A percentile compares a stretch with the other conserved stretches of the same genome.
Evolutionary conservation across 2,888 invertebrate species (phyloP).

Genomic region (Hartigia nigra): DNA sequence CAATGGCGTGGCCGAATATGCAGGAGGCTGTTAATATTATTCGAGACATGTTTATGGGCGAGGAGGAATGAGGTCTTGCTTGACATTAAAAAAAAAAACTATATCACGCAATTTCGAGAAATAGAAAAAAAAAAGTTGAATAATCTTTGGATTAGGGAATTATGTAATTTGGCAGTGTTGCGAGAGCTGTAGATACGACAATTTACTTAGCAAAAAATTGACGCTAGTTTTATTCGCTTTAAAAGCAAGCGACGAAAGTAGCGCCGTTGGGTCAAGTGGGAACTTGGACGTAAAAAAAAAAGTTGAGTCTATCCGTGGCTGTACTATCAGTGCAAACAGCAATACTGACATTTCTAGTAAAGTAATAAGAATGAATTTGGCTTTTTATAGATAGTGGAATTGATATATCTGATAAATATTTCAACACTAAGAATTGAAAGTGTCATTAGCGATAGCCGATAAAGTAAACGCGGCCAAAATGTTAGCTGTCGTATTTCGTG

Average conservation of each 20-base stretch:
- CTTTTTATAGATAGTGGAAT: not conserved
- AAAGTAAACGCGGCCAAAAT: slow-evolving; percentile 59
- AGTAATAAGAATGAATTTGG: not conserved
- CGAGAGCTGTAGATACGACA: not conserved
- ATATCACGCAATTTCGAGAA: not conserved
- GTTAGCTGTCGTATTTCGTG: slow-evolving; percentile 74
- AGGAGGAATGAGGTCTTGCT: slow-evolving; percentile 28
- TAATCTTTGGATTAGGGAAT: not conserved
- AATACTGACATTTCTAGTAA: not conserved
- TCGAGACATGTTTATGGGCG: slow-evolving; percentile 60
- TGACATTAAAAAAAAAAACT: too few relatives aligned
- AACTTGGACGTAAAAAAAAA: not conserved
- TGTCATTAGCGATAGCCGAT: not conserved
- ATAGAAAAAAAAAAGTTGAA: not conserved
- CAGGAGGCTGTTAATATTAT: slow-evolving; percentile 69
- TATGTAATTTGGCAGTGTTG: not conserved
- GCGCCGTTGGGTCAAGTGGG: not conserved
- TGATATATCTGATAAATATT: not conserved
- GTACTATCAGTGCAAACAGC: not conserved
- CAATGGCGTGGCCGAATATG: slow-evolving; percentile 80
- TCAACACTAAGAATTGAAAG: not conserved
- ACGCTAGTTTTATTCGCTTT: not conserved
- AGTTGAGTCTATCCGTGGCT: not conserved
- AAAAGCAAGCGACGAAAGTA: not conserved
- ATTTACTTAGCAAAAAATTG: not conserved